Evolutionary conservation across 2,113 vertebrate species (phyloP).

Genomic region (Prunella himalayana): DNA sequence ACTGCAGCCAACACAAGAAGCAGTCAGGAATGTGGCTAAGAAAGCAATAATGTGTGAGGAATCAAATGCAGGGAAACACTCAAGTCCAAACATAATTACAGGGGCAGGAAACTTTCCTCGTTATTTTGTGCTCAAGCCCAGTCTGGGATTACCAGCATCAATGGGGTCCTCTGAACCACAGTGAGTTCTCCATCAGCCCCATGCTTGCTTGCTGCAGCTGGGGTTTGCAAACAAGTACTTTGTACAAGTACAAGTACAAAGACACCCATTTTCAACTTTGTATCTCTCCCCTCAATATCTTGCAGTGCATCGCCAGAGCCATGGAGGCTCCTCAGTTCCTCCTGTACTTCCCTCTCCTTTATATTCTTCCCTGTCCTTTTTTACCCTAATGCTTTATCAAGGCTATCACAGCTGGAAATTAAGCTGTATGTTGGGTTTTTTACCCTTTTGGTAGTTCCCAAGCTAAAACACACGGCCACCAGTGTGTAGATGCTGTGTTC

Average conservation of each 20-base stretch:
- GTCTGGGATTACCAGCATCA: neutral
- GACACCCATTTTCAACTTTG: rapidly evolving
- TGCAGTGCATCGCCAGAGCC: neutral
- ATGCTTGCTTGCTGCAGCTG: rapidly evolving
- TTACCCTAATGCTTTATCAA: neutral
- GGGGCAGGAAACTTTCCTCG: neutral
- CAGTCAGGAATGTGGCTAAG: neutral
- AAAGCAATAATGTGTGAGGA: neutral
- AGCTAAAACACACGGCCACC: neutral
- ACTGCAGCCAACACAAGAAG: neutral
- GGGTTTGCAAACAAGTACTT: neutral
- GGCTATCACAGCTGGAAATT: neutral
- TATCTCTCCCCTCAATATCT: neutral
- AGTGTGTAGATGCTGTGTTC: rapidly evolving
- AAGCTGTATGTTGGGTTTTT: rapidly evolving
- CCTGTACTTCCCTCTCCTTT: neutral
- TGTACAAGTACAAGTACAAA: rapidly evolving
- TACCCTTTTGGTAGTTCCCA: neutral
- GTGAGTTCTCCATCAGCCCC: neutral
- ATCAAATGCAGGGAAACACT: neutral
- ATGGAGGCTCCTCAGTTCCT: neutral
- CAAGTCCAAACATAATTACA: neutral
- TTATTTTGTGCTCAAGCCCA: neutral
- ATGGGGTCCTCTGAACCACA: neutral
- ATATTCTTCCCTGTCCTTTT: neutral